These are phyloP conservation scores for Pogonomyrmex barbatus DNA, from an alignment of 1,140 invertebrate genomes.

Conservation along the genomic window DNA sequence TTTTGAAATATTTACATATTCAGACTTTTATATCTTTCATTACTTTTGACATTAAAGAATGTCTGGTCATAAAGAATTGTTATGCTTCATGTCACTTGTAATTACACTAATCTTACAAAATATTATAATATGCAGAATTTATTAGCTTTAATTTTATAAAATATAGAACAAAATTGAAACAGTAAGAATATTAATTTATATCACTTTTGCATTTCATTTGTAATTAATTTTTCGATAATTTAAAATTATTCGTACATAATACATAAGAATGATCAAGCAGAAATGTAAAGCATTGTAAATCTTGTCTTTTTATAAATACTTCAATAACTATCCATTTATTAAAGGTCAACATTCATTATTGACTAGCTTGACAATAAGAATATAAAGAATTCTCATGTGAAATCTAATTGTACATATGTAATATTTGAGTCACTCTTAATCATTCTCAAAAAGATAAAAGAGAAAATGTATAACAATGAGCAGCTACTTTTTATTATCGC, in stretches of 20 bases:
- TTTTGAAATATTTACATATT: slow-evolving; percentile 13
- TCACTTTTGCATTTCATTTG: slow-evolving; percentile 6
- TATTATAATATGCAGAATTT: not conserved
- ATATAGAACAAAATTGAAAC: not conserved
- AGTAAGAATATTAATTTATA: slow-evolving; percentile 8
- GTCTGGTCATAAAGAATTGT: not conserved
- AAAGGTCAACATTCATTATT: not conserved
- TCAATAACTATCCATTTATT: not conserved
- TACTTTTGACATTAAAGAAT: not conserved
- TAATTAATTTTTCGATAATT: slow-evolving; percentile 2
- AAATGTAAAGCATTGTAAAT: slow-evolving; percentile 1
- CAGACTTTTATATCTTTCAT: not conserved
- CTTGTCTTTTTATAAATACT: not conserved
- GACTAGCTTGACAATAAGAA: not conserved
- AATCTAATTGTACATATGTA: slow-evolving; percentile 2
- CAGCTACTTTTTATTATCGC: slow-evolving; percentile 1
- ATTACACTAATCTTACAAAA: not conserved
- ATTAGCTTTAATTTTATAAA: not conserved
- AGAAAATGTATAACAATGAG: slow-evolving; percentile 8
- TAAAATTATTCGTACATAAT: not conserved
- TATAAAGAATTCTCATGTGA: not conserved
- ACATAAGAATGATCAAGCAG: not conserved
- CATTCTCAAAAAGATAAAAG: slow-evolving; percentile 12
- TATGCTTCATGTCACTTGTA: not conserved
- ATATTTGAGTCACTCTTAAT: slow-evolving; percentile 6